These are phyloP conservation scores for Spodoptera exigua DNA, from an alignment of 2,888 invertebrate genomes.

Conservation along the genomic window DNA sequence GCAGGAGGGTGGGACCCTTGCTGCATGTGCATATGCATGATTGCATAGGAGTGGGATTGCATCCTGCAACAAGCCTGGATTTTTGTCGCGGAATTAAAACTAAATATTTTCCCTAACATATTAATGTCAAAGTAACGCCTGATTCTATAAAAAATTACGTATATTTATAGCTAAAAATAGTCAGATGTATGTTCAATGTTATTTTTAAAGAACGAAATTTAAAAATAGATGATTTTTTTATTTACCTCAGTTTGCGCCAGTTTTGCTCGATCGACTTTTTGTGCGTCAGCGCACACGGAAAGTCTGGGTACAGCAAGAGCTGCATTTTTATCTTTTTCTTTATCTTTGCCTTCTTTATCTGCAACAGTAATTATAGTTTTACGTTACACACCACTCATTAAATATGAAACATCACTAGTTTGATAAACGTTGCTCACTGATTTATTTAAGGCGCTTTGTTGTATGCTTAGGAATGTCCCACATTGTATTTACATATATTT, in stretches of 20 bases:
- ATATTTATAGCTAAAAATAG: constrained; percentile 12
- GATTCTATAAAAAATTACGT: too few species aligned
- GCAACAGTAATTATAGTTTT: constrained; percentile 48
- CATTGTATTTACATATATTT: constrained; percentile 27
- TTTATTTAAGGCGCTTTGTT: constrained; percentile 35
- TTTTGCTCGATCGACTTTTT: constrained; percentile 97
- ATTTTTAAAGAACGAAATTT: constrained; percentile 26
- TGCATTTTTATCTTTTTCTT: constrained; percentile 93
- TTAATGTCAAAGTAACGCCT: too few species aligned
- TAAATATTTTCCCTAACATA: too few species aligned
- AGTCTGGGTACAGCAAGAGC: constrained; percentile 95
- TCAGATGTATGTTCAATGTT: constrained; percentile 3
- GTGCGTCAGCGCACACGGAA: constrained; percentile 97
- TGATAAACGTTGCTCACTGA: constrained; percentile 18
- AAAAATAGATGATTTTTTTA: constrained; percentile 22
- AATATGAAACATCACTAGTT: neutral
- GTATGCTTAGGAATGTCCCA: constrained; percentile 5
- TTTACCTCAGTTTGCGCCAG: constrained; percentile 96
- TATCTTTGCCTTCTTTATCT: constrained; percentile 95
- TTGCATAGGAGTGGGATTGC: too few species aligned
- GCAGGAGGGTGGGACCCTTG: too few species aligned
- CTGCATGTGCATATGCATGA: too few species aligned
- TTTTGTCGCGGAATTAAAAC: too few species aligned
- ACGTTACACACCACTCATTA: neutral
- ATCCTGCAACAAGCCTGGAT: too few species aligned